Conservation (phyloP, 2,797 vertebrate genomes). For the Manis pentadactyla region DNA sequence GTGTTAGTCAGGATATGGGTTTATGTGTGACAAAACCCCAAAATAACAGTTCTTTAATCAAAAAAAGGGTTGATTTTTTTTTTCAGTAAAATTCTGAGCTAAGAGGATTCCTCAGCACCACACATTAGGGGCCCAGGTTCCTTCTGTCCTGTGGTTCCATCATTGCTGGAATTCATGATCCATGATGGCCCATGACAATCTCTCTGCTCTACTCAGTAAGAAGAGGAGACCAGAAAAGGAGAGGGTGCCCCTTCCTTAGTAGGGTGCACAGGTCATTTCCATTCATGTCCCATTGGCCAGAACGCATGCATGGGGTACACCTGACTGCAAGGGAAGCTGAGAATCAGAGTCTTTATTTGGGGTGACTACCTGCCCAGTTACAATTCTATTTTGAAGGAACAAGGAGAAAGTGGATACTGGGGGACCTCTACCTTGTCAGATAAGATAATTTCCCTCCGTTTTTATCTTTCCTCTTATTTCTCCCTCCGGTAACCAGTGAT, state of each 20-base stretch:
- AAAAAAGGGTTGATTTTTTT: neutral
- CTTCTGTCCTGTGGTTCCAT: neutral
- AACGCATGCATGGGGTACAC: neutral
- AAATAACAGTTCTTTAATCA: neutral
- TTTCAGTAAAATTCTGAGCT: neutral
- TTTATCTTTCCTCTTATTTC: neutral
- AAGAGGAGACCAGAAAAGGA: neutral
- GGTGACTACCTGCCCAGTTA: neutral
- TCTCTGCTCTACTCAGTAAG: neutral
- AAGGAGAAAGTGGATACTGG: neutral
- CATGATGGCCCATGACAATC: fast-evolving
- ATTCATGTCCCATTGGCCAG: neutral
- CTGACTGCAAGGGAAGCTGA: neutral
- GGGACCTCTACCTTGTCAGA: neutral
- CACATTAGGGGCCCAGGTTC: neutral
- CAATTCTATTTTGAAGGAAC: neutral
- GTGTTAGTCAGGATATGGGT: neutral
- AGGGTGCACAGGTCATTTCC: fast-evolving
- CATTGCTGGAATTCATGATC: fast-evolving
- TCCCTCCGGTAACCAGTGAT: neutral
- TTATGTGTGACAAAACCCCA: neutral
- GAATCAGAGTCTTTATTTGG: neutral
- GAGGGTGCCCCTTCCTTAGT: neutral
- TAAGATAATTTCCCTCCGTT: neutral
- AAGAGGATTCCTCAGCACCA: neutral